These are phyloP conservation scores for Amphiura filiformis DNA, from an alignment of 35 echinoderm and acorn worm genomes.

Conservation along the genomic window DNA sequence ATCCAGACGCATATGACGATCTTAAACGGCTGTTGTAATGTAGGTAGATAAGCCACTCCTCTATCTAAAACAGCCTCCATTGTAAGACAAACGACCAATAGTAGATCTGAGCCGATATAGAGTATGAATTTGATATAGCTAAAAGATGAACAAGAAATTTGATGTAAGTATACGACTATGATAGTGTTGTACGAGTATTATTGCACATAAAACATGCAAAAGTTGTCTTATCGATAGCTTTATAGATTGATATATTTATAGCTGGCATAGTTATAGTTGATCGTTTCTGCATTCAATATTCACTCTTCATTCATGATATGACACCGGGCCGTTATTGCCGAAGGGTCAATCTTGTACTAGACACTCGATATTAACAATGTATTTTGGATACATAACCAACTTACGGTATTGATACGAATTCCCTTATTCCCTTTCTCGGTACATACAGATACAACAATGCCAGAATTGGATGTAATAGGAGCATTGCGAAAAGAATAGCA, in stretches of 20 bases:
- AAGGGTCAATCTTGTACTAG: too few relatives aligned
- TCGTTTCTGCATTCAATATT: too few relatives aligned
- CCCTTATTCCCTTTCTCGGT: constrained; percentile 30
- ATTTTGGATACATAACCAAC: too few relatives aligned
- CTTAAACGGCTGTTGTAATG: not conserved
- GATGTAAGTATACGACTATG: not conserved
- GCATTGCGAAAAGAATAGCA: constrained; percentile 43
- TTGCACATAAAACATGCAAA: too few relatives aligned
- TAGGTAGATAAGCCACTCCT: not conserved
- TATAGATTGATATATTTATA: not conserved
- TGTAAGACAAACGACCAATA: constrained; percentile 16
- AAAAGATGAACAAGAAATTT: not conserved
- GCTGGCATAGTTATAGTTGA: too few relatives aligned
- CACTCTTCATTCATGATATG: too few relatives aligned
- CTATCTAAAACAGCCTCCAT: constrained; percentile 13
- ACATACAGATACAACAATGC: constrained; percentile 60
- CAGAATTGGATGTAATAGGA: constrained; percentile 60
- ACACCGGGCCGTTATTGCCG: too few relatives aligned
- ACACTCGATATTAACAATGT: too few relatives aligned
- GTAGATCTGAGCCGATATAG: constrained; percentile 29
- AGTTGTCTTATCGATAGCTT: too few relatives aligned
- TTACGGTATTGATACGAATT: constrained; percentile 75
- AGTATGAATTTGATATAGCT: constrained; percentile 49
- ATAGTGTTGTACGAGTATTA: too few relatives aligned
- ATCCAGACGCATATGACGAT: constrained; percentile 5